Conservation (phyloP, 2,113 vertebrate species). For the Psittacara wagleri region DNA sequence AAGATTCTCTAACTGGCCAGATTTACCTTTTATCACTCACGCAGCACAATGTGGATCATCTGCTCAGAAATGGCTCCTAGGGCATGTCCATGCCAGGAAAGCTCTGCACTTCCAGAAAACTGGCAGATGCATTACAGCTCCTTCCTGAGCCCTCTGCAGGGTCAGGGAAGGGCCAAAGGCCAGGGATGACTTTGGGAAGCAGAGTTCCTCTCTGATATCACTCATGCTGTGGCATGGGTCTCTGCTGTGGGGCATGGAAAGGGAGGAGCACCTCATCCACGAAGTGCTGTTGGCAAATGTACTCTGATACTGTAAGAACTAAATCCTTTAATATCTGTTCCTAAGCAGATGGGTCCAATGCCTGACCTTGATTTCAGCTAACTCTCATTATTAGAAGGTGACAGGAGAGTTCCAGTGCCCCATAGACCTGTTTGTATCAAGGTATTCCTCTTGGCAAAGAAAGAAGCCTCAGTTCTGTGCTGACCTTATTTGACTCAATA, state of each 20-base stretch:
- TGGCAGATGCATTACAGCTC: background rate
- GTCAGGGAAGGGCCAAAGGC: background rate
- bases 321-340: background rate
- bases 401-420: background rate
- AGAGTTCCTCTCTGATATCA: background rate
- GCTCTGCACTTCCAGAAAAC: background rate
- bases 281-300: background rate
- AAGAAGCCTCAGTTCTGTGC: background rate
- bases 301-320: background rate
- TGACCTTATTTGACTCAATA: constrained; percentile 1
- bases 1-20: background rate
- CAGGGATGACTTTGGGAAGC: background rate
- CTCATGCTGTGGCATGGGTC: background rate
- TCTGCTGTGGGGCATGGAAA: background rate
- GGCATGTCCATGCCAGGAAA: background rate
- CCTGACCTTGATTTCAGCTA: background rate
- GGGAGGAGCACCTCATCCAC: background rate
- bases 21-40: background rate
- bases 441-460: background rate
- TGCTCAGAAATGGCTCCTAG: accelerated
- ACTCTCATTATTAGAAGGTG: background rate
- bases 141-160: background rate
- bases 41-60: background rate
- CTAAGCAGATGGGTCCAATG: background rate
- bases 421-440: background rate